Evolutionary conservation across 1,140 invertebrate genomes (phyloP), one percentile per base, ranked within the genome.

Genomic region (Plectrocnemia conspersa): DNA sequence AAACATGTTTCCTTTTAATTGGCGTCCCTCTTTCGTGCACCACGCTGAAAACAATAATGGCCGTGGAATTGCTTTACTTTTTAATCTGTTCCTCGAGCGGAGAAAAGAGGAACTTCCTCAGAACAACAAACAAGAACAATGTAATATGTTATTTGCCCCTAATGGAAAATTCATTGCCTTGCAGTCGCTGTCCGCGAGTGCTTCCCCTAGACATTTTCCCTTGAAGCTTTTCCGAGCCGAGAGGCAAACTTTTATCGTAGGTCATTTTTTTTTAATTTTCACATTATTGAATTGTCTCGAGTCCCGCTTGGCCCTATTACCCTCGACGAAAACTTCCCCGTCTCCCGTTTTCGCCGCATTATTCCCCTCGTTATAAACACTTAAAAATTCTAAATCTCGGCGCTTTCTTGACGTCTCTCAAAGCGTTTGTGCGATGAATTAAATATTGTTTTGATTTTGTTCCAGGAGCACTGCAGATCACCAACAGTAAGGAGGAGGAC

Each of bases 391-490:
- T 10, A 6, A 27, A 22, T 27, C 10, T 3, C 16, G 27, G 22
- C 19, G 35, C 29, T 48, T 29, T 33, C 45, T 25, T 18, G 6
- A 48, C 16, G 38, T 41, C 11, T 16, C 15, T 18, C 32, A 15
- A 13, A 11, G 32, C 11, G 11, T 4, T 35, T 29, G 27, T n/a
- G 6, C 6, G n/a, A 35, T 35, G n/a, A 13, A 35, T 35, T 11
- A 4, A 13, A 35, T 35, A 13, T 35, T 18, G 16, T 47, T 48
- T 58, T 41, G 22, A 58, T 53, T 63, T 66, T 42, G 62, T 79
- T 75, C 22, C 75, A 97, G 93, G 93, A 58, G 84, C 88, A n/a
- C 74, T 98, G 50, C 89, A 95, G 76, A 97, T 98, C 62, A 83
- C 83, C 54, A 85, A 86, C 65, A 92, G 91, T 58, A 84, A 91